Conservation (phyloP, 2,113 vertebrate species). For the Zosterops pallidus region DNA sequence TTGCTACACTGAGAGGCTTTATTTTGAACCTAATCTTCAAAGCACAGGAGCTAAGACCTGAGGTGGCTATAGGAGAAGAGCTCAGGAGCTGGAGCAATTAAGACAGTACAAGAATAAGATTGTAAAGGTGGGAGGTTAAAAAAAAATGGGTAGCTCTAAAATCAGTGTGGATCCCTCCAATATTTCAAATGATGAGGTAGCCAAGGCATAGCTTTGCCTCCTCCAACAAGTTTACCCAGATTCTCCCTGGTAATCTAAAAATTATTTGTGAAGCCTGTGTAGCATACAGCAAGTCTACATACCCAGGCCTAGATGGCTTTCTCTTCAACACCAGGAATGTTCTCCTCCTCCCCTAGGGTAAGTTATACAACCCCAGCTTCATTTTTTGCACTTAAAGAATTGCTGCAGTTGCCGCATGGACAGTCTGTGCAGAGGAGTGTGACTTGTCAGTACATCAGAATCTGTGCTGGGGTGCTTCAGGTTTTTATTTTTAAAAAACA, state of each 20-base stretch:
- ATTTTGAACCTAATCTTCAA: background rate
- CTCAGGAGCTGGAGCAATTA: background rate
- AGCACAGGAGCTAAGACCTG: background rate
- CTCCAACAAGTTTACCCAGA: background rate
- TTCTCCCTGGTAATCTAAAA: background rate
- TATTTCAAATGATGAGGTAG: background rate
- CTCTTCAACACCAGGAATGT: background rate
- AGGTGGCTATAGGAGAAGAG: background rate
- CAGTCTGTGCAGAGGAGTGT: background rate
- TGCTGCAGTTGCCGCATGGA: background rate
- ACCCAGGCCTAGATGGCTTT: background rate
- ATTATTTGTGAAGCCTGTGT: background rate
- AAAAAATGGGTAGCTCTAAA: background rate
- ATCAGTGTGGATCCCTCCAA: background rate
- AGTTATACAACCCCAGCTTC: conserved; percentile 12
- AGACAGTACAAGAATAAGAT: background rate
- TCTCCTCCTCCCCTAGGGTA: background rate
- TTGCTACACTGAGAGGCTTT: background rate
- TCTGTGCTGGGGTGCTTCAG: background rate
- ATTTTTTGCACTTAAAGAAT: background rate
- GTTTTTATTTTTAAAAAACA: background rate
- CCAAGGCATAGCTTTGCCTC: background rate
- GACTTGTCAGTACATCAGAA: conserved; percentile 31
- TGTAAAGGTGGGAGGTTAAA: background rate
- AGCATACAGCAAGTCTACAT: background rate